phyloP scores from a whole-genome alignment of 2,797 vertebrate genomes.

The Sebastolobus altivelis region DNA sequence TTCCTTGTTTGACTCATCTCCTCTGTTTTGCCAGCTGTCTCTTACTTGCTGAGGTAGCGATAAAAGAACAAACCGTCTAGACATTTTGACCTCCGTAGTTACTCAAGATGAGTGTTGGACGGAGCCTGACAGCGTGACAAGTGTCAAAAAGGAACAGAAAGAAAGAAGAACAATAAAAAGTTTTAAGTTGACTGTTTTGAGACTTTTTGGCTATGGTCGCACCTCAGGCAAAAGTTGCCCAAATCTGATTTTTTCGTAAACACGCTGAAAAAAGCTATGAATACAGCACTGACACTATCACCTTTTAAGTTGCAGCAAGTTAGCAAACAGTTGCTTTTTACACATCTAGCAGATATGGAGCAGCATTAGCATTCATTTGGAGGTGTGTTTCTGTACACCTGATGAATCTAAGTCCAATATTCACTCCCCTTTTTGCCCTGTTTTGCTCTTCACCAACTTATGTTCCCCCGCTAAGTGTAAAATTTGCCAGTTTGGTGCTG shows the following conservation, averaged over 20 bases:
- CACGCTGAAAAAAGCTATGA: not conserved
- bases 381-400: not conserved
- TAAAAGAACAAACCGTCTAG: constrained; percentile 1
- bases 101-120: not conserved
- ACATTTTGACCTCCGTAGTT: not conserved
- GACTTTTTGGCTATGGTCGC: not conserved
- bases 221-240: too few relatives aligned
- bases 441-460: not conserved
- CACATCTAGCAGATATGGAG: not conserved
- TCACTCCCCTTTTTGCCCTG: not conserved
- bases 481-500: not conserved
- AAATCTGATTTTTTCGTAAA: not conserved
- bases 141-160: not conserved
- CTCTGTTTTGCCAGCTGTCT: not conserved
- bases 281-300: too few relatives aligned
- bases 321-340: not conserved
- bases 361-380: not conserved
- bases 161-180: not conserved
- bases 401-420: not conserved
- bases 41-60: not conserved
- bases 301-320: not conserved
- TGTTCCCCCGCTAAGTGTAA: not conserved
- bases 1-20: constrained; percentile 7
- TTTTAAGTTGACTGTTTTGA: not conserved
- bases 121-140: not conserved